phyloP scores from a whole-genome alignment of 2,113 vertebrate species.

The Petrocephalus zakoni region DNA sequence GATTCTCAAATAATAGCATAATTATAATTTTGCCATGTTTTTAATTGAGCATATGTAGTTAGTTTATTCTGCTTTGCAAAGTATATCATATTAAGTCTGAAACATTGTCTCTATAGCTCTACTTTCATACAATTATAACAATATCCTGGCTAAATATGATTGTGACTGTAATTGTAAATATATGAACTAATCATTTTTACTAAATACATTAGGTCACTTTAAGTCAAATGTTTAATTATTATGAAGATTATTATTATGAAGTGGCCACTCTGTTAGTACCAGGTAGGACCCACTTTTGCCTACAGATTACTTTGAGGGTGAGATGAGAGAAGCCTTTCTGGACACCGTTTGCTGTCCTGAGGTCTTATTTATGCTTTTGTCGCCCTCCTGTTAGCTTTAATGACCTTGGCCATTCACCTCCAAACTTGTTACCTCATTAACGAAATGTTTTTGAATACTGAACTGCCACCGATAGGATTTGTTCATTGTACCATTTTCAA shows the following conservation, averaged over 20 bases:
- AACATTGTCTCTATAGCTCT: too few relatives aligned
- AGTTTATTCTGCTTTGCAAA: slow-evolving; percentile 18
- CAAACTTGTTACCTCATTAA: not conserved
- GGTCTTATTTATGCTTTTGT: not conserved
- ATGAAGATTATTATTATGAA: not conserved
- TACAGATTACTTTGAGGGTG: slow-evolving; percentile 30
- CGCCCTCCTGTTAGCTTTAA: not conserved
- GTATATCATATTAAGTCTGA: too few relatives aligned
- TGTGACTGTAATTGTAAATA: too few relatives aligned
- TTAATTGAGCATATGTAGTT: slow-evolving; percentile 46
- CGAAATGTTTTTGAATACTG: not conserved
- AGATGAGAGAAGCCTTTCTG: slow-evolving; percentile 33
- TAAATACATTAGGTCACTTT: not conserved
- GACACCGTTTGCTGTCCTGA: not conserved
- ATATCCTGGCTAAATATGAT: too few relatives aligned
- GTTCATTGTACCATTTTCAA: not conserved
- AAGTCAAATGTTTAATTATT: not conserved
- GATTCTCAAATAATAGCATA: slow-evolving; percentile 43
- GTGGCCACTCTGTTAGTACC: not conserved
- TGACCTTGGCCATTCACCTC: not conserved
- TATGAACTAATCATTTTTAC: slow-evolving; percentile 34
- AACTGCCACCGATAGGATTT: not conserved
- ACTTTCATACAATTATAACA: too few relatives aligned
- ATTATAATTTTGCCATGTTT: slow-evolving; percentile 55
- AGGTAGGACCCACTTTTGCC: not conserved